phyloP scores from a whole-genome alignment of 2,113 vertebrate species.

The Phodopus roborovskii region DNA sequence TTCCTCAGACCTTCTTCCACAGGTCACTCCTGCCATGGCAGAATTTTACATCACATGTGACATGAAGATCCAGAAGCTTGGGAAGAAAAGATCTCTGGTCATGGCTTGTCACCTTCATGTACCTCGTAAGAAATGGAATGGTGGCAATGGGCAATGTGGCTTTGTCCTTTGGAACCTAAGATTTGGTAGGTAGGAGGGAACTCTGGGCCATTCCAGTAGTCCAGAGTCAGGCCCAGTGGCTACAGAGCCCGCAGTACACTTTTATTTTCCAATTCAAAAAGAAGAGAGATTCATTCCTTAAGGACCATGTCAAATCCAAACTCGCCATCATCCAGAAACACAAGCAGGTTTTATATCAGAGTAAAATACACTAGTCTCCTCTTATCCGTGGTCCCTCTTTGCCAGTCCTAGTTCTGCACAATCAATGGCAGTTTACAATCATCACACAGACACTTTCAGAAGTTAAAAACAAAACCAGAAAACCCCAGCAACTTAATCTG shows the following conservation, averaged over 20 bases:
- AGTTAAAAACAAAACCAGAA: not conserved
- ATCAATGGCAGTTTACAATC: not conserved
- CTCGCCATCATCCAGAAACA: not conserved
- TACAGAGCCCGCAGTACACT: not conserved
- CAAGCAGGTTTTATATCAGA: not conserved
- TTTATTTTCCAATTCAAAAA: not conserved
- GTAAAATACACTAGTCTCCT: not conserved
- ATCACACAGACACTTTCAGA: not conserved
- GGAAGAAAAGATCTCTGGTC: not conserved
- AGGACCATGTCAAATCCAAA: not conserved
- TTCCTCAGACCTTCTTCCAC: no score
- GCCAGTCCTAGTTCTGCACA: accelerated
- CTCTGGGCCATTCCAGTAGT: not conserved
- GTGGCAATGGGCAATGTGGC: not conserved
- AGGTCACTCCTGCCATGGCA: no score
- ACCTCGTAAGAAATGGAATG: not conserved
- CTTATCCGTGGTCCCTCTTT: not conserved
- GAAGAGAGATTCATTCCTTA: not conserved
- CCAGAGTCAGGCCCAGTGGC: not conserved
- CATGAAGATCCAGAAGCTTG: not conserved
- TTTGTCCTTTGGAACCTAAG: not conserved
- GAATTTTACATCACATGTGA: not conserved
- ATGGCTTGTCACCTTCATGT: not conserved
- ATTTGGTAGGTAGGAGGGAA: not conserved
- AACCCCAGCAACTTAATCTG: not conserved